These are phyloP conservation scores for Oreochromis mossambicus DNA, from an alignment of 2,797 vertebrate genomes.

Conservation along the genomic window DNA sequence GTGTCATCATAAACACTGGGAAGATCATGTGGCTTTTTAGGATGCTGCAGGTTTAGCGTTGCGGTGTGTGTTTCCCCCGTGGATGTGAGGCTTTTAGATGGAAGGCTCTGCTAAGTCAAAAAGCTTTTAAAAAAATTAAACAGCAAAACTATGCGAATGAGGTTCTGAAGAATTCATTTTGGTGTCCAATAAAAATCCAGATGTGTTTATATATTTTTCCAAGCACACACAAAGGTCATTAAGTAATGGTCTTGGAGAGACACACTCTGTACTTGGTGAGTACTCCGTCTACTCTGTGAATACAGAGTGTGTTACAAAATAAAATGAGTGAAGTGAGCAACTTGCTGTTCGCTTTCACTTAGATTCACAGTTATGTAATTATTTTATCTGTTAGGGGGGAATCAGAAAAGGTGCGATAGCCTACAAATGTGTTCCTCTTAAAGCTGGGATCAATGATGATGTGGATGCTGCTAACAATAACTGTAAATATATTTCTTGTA, in stretches of 20 bases:
- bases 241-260: background rate
- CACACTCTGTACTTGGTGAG: background rate
- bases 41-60: background rate
- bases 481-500: background rate
- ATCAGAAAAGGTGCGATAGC: background rate
- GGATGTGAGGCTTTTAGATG: background rate
- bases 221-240: background rate
- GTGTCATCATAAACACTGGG: background rate
- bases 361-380: constrained; percentile 4
- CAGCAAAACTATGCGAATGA: background rate
- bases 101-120: background rate
- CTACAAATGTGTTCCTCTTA: background rate
- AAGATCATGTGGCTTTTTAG: background rate
- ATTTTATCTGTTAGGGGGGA: background rate
- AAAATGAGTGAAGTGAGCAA: background rate
- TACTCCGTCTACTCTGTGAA: background rate
- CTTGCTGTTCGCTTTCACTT: background rate
- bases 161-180: background rate
- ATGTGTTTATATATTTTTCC: constrained; percentile 2
- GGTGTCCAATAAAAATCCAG: background rate
- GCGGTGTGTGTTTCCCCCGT: background rate
- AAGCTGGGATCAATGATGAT: background rate
- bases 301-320: background rate
- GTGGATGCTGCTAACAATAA: background rate
- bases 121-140: background rate